Conservation (phyloP, 2,888 invertebrate genomes). For the Scaptomyza tumidula region DNA sequence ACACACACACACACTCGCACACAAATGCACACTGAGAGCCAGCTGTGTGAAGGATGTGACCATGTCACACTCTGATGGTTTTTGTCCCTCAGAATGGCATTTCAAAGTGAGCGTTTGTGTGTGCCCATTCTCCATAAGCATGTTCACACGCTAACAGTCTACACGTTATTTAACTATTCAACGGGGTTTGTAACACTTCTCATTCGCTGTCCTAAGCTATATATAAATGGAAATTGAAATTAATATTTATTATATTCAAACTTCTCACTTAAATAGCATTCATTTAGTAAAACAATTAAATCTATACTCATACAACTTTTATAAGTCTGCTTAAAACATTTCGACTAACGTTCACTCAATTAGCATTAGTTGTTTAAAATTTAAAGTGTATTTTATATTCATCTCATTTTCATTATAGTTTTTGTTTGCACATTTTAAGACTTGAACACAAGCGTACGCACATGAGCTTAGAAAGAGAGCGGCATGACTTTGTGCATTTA, state of each 20-base stretch:
- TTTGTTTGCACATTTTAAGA: slow-evolving; percentile 71
- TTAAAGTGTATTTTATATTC: slow-evolving; percentile 24
- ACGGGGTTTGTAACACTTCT: not conserved
- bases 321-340: not conserved
- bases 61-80: slow-evolving; percentile 76
- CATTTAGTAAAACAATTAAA: not conserved
- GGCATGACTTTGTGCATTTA: slow-evolving; percentile 73
- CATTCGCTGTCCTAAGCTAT: too few relatives aligned
- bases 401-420: slow-evolving; percentile 34
- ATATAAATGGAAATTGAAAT: too few relatives aligned
- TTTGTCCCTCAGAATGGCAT: slow-evolving; percentile 64
- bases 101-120: slow-evolving; percentile 44
- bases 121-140: slow-evolving; percentile 35
- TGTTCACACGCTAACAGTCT: slow-evolving; percentile 29
- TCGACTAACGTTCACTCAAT: not conserved
- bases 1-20: slow-evolving; percentile 8
- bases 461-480: slow-evolving; percentile 34
- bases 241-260: too few relatives aligned
- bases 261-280: too few relatives aligned
- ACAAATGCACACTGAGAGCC: slow-evolving; percentile 19
- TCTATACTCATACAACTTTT: not conserved
- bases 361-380: too few relatives aligned
- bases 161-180: not conserved
- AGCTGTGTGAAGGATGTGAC: slow-evolving; percentile 71
- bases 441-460: slow-evolving; percentile 70